Conservation (phyloP, 2,113 vertebrate species). For the Ascaphus truei region DNA sequence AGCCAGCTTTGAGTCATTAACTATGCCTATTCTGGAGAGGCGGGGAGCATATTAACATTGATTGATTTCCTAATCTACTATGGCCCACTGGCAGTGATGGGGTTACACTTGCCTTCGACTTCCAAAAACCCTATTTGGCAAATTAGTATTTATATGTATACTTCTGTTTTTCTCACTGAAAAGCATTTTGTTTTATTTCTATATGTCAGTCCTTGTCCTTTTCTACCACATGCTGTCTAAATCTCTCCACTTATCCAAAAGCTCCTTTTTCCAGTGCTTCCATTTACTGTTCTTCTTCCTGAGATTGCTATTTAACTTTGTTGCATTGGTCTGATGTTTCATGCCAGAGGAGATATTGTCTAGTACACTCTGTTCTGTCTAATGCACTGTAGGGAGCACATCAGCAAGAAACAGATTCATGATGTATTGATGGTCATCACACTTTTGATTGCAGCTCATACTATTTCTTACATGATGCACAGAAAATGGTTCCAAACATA, state of each 20-base stretch:
- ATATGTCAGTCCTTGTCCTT: conserved; percentile 12
- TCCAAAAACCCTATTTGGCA: background rate
- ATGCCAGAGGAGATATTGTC: conserved; percentile 28
- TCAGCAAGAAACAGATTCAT: conserved; percentile 32
- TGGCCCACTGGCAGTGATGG: background rate
- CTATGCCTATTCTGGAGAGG: background rate
- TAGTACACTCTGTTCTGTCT: conserved; percentile 27
- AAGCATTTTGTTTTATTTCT: background rate
- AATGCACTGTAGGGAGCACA: conserved; percentile 34
- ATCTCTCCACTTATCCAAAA: conserved; percentile 35
- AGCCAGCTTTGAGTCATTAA: too few species aligned
- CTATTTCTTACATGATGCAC: conserved; percentile 13
- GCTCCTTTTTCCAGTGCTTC: conserved; percentile 25
- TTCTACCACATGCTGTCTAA: conserved; percentile 36
- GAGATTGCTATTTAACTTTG: conserved; percentile 37
- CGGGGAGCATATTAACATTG: background rate
- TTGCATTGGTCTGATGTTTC: conserved; percentile 23
- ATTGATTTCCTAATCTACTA: background rate
- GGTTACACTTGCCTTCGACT: background rate
- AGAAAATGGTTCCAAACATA: conserved; percentile 20
- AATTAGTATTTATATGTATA: conserved; percentile 6
- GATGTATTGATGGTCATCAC: conserved; percentile 34
- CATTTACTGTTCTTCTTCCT: conserved; percentile 32
- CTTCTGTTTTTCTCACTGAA: background rate
- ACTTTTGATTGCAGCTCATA: conserved; percentile 27